Base-by-base conservation (phyloP, 2,113 vertebrate species). In the Anhinga rufa region DNA sequence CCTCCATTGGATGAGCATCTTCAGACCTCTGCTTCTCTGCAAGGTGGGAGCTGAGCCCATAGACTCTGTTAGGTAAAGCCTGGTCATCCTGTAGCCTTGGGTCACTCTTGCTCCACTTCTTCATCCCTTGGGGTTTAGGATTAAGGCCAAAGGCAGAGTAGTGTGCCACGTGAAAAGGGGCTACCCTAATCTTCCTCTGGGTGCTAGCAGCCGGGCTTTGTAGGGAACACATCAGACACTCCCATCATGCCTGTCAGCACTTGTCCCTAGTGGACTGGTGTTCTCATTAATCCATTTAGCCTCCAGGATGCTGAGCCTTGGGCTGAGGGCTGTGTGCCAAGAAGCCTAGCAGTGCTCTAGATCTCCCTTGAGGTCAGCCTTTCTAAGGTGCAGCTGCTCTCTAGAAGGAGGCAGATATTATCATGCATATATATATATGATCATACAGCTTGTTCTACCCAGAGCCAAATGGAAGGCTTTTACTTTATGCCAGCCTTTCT, bases 331-430 rank as follows among this genome's bases (percentile, higher is more conserved):
- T 82, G 76, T 0, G 16, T 80, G 82, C 91, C 76, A 51, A 89
- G 49, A 69, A 64, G 82, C 64, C 62, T 55, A 31, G 36, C 69
- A 93, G 85, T 72, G 51, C 87, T 94, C 75, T 42, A 60, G 75
- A 70, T 94, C 92, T 95, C 80, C 71, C 40, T 57, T 0, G 54
- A 96, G 90, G 87, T 94, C 86, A 66, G 84, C 79, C 92, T 94
- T 96, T 61, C 65, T 71, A 68, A 91, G 96, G 91, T 91, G 93
- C 91, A 88, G 26, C 78, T 96, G 91, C 70, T 87, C 84, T 86
- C 91, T 58, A 58, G 65, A 42, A 72, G 77, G 91, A 80, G 84
- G 93, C 94, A 95, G 91, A 84, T 24, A 7, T 64, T 83, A 32
- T 80, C 79, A 65, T 31, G 42, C 36, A 4, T 46, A 66, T 60